phyloP scores from a whole-genome alignment of 2,113 vertebrate species.

The Cricetomys ansorgei region DNA sequence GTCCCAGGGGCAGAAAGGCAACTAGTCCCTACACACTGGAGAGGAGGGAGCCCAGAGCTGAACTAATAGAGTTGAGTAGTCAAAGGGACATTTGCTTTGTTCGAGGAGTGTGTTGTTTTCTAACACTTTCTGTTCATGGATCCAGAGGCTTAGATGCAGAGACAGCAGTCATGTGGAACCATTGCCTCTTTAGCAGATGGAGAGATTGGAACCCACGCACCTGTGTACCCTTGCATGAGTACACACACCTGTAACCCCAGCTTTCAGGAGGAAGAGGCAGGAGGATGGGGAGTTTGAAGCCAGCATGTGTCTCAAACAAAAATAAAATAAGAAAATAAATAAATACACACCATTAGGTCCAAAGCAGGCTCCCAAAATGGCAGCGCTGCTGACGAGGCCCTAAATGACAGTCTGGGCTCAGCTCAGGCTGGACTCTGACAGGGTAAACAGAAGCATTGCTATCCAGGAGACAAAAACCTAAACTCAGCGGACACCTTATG shows the following conservation, averaged over 20 bases:
- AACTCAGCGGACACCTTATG: not conserved
- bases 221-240: not conserved
- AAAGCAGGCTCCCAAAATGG: not conserved
- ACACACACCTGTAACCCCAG: not conserved
- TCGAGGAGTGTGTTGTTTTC: not conserved
- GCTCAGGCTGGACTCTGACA: not conserved
- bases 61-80: not conserved
- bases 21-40: not conserved
- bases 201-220: not conserved
- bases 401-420: not conserved
- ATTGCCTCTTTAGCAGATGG: not conserved
- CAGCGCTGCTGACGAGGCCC: not conserved
- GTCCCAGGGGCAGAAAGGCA: not conserved
- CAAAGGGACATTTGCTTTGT: not conserved
- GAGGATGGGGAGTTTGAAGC: not conserved
- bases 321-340: not conserved
- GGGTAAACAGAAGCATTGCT: not conserved
- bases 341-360: not conserved
- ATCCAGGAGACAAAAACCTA: not conserved
- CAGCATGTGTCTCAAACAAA: not conserved
- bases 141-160: not conserved
- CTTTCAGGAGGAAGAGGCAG: not conserved
- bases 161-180: not conserved
- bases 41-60: not conserved
- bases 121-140: not conserved